Base-by-base conservation (phyloP, 2,888 invertebrate species). In the Morpho deidamia region DNA sequence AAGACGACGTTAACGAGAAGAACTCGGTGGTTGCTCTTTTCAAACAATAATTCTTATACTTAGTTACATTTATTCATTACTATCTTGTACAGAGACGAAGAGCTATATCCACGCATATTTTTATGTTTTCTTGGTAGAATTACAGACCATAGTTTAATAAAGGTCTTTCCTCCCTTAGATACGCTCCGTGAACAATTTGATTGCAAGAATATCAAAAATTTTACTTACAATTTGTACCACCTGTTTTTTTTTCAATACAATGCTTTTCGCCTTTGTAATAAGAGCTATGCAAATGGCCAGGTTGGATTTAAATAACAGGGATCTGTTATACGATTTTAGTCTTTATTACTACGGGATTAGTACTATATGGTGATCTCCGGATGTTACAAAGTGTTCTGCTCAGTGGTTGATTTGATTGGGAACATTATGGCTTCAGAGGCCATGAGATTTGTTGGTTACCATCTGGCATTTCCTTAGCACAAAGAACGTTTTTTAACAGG, bases 371-470 rank as follows among this genome's bases (percentile, higher is more conserved):
- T 32, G 11, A 11, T 39, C 23, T 47, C 43, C 47, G 56, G 51
- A 48, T 56, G 56, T 53, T 47, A 47, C 56, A 38, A 53, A 48
- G 14, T 45, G 60, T 44, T 56, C 58, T 58, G 60, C 53, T 58
- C 51, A 33, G 40, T 60, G 60, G 53, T 44, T 43, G 44, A 38
- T 46, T 59, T 74, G 74, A 76, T 75, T 69, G 65, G 51, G 62
- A 58, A 57, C 51, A 57, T 68, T 72, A 69, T 63, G 75, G 70
- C 65, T 74, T 74, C 72, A 11, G 60, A 57, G 59, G 61, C 66
- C 64, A 72, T 64, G 56, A 66, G 61, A 69, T 59, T 58, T 58
- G 54, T 51, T 58, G 47, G 50, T 51, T 51, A 46, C 59, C 62
- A 60, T 47, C 55, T 61, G 62, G 48, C 33, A 49, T 56, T 60